Evolutionary conservation across 2,888 invertebrate species (phyloP), one percentile per base, ranked within the genome.

Genomic region (Blera fallax): DNA sequence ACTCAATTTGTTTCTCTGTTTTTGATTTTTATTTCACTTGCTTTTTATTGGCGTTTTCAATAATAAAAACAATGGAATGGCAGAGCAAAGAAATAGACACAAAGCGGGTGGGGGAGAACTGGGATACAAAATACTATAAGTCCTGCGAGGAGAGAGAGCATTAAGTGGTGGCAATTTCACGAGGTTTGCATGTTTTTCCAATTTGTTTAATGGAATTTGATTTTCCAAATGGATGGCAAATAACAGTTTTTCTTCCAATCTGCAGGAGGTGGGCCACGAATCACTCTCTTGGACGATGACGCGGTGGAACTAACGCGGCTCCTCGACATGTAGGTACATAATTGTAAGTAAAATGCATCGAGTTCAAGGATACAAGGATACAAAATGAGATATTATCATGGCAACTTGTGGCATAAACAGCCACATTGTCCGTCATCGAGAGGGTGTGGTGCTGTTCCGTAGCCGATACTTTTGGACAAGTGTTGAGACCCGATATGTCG

Each of bases 171-270:
- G 85, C 85, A 85, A 85, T 89, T 88, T 87, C 87, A 88, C 88
- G 88, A 89, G 83, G 87, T 88, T 88, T 88, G 88, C 88, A 89
- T 89, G 88, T 88, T 89, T 89, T 89, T 89, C 88, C 89, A 89
- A 89, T 89, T 89, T 89, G 88, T 89, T 89, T 89, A 89, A 89
- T 89, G 89, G 89, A 89, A 88, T 88, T 89, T 89, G 89, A 89
- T 89, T 89, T 89, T 89, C 88, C 89, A 89, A 89, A 89, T 89
- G 89, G 89, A 88, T 89, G 88, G 85, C 87, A 88, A 87, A 88
- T 87, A 88, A 76, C 87, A 84, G 80, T 87, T 81, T 74, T 82
- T 87, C 70, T 80, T 87, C 45, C 27, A 43, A 65, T 37, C 74
- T 27, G 10, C 37, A 40, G 18, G 10, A 32, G 16, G 21, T 21